These are phyloP conservation scores for Agapornis canus DNA, from an alignment of 2,797 vertebrate species.

Conservation along the genomic window DNA sequence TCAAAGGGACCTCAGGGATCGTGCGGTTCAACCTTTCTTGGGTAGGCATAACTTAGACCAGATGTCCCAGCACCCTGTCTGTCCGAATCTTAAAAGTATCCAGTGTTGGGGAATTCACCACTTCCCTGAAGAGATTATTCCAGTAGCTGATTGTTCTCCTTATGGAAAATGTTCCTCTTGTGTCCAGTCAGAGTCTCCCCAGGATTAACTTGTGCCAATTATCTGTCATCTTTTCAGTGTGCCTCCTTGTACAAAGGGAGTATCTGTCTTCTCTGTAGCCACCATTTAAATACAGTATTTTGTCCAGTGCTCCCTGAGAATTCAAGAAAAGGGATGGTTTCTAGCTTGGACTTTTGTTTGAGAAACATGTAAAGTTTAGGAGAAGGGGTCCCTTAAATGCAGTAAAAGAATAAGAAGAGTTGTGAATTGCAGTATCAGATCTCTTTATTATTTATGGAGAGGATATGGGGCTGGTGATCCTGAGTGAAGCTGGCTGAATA, in stretches of 20 bases:
- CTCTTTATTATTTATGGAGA: not conserved
- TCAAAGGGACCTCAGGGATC: not conserved
- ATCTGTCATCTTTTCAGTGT: not conserved
- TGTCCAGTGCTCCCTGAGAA: not conserved
- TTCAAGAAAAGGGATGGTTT: not conserved
- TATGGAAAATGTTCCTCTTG: not conserved
- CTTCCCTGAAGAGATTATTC: not conserved
- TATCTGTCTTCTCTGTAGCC: not conserved
- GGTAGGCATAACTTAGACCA: not conserved
- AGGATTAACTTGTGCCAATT: not conserved
- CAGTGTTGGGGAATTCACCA: not conserved
- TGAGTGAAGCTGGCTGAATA: not conserved
- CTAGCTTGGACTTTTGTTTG: not conserved
- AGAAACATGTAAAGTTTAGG: not conserved
- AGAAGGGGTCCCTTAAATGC: not conserved
- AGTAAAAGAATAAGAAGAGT: not conserved
- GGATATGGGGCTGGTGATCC: not conserved
- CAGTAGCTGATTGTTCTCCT: not conserved
- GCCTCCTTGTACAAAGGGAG: not conserved
- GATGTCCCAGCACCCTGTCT: not conserved
- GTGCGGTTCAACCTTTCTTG: not conserved
- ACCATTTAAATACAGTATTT: not conserved
- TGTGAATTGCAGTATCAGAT: not conserved
- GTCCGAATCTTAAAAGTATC: not conserved
- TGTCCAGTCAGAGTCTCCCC: not conserved